phyloP scores from a whole-genome alignment of 2,797 vertebrate species.

The Pterois miles region DNA sequence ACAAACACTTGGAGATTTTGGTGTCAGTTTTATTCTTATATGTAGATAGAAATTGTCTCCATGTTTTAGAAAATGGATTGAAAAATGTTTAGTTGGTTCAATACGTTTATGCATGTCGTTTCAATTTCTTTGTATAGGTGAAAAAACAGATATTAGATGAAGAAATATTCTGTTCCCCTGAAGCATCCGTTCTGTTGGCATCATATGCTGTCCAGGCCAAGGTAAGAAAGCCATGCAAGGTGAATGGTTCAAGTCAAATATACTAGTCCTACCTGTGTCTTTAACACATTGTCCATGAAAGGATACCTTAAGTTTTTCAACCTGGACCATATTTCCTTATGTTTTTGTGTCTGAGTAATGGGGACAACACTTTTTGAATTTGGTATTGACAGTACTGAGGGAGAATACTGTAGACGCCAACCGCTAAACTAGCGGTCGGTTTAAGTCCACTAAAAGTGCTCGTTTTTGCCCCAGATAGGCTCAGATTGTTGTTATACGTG shows the following conservation, averaged over 20 bases:
- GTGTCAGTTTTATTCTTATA: background rate
- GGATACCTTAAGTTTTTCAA: too few species aligned
- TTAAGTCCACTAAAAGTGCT: too few species aligned
- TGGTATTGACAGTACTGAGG: too few species aligned
- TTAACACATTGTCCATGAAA: background rate
- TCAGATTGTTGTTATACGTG: too few species aligned
- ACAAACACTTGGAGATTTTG: background rate
- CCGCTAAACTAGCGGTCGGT: too few species aligned
- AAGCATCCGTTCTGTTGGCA: constrained; percentile 92
- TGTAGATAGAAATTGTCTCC: background rate
- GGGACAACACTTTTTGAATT: too few species aligned
- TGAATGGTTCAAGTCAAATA: background rate
- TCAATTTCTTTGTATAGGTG: constrained; percentile 82
- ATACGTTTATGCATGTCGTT: background rate
- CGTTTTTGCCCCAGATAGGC: too few species aligned
- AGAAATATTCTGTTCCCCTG: constrained; percentile 95
- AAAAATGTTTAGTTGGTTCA: background rate
- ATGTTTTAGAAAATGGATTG: background rate
- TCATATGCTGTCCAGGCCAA: constrained; percentile 96
- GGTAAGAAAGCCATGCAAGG: constrained; percentile 72
- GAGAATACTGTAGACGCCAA: too few species aligned
- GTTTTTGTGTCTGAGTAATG: too few species aligned
- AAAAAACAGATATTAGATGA: constrained; percentile 97
- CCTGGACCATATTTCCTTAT: too few species aligned
- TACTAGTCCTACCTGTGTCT: background rate